Evolutionary conservation across 2,113 vertebrate species (phyloP), one percentile per base, ranked within the genome.

Genomic region (Psittacara wagleri): DNA sequence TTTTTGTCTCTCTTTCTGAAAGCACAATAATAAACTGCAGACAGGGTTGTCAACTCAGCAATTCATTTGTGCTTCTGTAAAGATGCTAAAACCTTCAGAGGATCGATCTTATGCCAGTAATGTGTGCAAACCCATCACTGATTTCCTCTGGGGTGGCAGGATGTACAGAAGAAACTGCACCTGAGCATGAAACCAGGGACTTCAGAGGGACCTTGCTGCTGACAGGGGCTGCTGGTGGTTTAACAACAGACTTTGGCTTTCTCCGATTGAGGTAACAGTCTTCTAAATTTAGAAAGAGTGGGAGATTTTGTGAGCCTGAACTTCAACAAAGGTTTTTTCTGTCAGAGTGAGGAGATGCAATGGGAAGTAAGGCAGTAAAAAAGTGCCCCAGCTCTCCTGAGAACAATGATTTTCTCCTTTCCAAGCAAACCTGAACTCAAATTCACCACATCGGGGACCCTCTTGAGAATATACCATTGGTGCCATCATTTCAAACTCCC

Each of bases 271-370:
- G 63, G 17, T 33, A 92, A 77, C 4, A 4, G 52, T 12, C 61
- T 75, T 19, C 90, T 84, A 66, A 62, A 52, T 96, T 94, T 85
- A 91, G 90, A 88, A 82, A 16, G 69, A 91, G 83, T 93, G 86
- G 92, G 83, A 96, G 88, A 86, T 83, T 74, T 63, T 90, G 85
- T 29, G 35, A 95, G 73, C 76, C 77, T 87, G 77, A 92, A 75
- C 13, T 24, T 46, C 88, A 93, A 44, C 69, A 72, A 46, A 76
- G 83, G 86, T 89, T 93, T 94, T 76, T 92, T 80, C 95, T 94
- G 86, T 76, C 94, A 93, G 83, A 83, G 72, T n/a, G 48, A 64
- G 69, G 73, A 94, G 90, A 64, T 37, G 57, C 69, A 70, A 86
- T 5, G 46, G 44, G 86, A 94, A 39, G 11, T 12, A 39, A 49